Base-by-base conservation (phyloP, 2,113 vertebrate species). In the Odocoileus virginianus region DNA sequence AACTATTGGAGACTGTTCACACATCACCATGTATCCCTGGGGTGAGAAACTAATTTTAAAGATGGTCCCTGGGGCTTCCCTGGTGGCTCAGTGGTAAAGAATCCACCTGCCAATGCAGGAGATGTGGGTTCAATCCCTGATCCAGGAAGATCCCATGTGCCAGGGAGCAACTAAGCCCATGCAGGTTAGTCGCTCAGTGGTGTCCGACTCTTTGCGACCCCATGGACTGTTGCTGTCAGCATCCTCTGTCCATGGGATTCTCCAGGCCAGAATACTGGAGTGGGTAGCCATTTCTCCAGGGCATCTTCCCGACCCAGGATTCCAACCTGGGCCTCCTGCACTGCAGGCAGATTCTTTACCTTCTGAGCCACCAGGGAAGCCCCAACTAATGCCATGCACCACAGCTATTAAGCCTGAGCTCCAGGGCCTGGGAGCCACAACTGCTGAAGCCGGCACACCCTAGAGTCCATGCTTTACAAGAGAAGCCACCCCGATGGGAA, bases 341-440 rank as follows among this genome's bases (percentile, higher is more conserved):
- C 67, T 74, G 67, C 67, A 74, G 67, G 67, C 21, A 74, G 67
- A 74, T 6, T 74, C 21, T 13, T 40, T 40, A 40, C 10, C 67
- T 25, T 40, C 36, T 74, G 67, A 74, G 19, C 67, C 36, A 23
- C 36, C n/a, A 74, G n/a, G n/a, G 19, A 3, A 36, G n/a, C 64
- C n/a, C n/a, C 71, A 43, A 4, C 40, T 76, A 76, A 43, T 13
- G 6, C 40, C 2, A 0, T 0, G 1, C 40, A 27, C 12, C 23
- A 43, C 36, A 74, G 2, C 67, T 7, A 43, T 7, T 43, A 23
- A 76, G 12, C 36, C 71, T 76, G 5, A 76, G 71, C 71, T 76
- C 71, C 43, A 43, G 12, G 2, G 21, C 64, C 64, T 12, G 19
- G n/a, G 64, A 23, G 19, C 67, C 71, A 14, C 11, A 74, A 7